phyloP scores from a whole-genome alignment of 2,888 invertebrate species.

The Microdon myrmicae region DNA sequence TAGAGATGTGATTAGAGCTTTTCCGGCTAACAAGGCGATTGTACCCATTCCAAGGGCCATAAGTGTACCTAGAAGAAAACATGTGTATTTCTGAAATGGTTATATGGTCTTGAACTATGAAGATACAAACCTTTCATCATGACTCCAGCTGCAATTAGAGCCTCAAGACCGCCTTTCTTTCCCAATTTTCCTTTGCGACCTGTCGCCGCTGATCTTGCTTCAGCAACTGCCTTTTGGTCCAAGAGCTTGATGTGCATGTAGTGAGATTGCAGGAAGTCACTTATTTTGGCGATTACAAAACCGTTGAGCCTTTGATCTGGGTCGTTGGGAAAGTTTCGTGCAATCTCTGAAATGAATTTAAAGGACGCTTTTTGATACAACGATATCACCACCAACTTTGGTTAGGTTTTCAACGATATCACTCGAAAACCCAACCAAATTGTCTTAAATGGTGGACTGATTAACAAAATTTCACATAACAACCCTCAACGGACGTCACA shows the following conservation, averaged over 20 bases:
- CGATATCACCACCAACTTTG: neutral
- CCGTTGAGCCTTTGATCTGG: conserved; percentile 81
- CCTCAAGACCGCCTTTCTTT: conserved; percentile 69
- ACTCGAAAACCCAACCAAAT: neutral
- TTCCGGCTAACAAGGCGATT: conserved; percentile 81
- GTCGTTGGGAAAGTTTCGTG: conserved; percentile 79
- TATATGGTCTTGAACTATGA: neutral
- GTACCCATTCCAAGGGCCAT: conserved; percentile 80
- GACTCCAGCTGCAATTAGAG: conserved; percentile 70
- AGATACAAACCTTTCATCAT: conserved; percentile 72
- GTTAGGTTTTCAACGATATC: neutral
- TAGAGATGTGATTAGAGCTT: conserved; percentile 83
- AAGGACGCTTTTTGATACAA: neutral
- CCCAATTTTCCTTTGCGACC: conserved; percentile 71
- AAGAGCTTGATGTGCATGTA: conserved; percentile 78
- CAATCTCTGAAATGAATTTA: conserved; percentile 71
- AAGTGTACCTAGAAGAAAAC: conserved; percentile 71
- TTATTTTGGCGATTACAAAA: conserved; percentile 77
- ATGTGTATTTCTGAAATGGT: neutral
- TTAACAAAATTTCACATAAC: too few species aligned
- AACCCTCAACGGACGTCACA: too few species aligned
- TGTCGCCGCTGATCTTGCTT: conserved; percentile 71
- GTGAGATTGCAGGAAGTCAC: conserved; percentile 78
- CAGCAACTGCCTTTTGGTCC: conserved; percentile 72
- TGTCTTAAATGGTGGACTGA: too few species aligned